Evolutionary conservation across 1,140 invertebrate species (phyloP).

Genomic region (Neodiprion pinetum): DNA sequence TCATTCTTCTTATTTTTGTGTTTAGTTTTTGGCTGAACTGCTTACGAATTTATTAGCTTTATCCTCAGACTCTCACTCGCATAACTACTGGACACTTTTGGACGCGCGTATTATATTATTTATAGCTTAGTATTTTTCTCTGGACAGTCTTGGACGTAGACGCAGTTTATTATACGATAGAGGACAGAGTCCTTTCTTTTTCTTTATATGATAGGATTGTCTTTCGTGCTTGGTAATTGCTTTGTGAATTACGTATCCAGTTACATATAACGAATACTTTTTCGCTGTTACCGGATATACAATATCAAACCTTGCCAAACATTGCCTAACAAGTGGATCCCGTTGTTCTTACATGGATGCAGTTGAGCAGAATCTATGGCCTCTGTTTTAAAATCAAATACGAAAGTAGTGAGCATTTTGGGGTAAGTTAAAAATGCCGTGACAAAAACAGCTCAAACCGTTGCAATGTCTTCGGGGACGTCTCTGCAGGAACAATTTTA

Average conservation of each 20-base stretch:
- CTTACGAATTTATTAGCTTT: not conserved
- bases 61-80: slow-evolving; percentile 1
- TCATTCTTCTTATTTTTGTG: not conserved
- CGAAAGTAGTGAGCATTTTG: slow-evolving; percentile 12
- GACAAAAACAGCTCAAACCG: not conserved
- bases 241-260: not conserved
- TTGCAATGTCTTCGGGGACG: not conserved
- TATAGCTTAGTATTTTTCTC: slow-evolving; percentile 33
- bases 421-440: not conserved
- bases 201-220: slow-evolving; percentile 35
- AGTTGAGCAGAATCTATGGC: slow-evolving; percentile 12
- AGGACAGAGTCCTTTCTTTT: slow-evolving; percentile 9
- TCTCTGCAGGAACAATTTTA: slow-evolving; percentile 43
- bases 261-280: not conserved
- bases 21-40: not conserved
- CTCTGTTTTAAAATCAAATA: not conserved
- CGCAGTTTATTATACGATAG: slow-evolving; percentile 12
- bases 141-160: slow-evolving; percentile 34
- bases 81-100: slow-evolving; percentile 38
- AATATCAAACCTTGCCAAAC: not conserved
- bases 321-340: not conserved
- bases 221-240: slow-evolving; percentile 18
- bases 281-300: not conserved
- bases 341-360: not conserved
- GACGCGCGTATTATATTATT: slow-evolving; percentile 44